Conservation (phyloP, 2,888 invertebrate species). For the Pollenia angustigena region DNA sequence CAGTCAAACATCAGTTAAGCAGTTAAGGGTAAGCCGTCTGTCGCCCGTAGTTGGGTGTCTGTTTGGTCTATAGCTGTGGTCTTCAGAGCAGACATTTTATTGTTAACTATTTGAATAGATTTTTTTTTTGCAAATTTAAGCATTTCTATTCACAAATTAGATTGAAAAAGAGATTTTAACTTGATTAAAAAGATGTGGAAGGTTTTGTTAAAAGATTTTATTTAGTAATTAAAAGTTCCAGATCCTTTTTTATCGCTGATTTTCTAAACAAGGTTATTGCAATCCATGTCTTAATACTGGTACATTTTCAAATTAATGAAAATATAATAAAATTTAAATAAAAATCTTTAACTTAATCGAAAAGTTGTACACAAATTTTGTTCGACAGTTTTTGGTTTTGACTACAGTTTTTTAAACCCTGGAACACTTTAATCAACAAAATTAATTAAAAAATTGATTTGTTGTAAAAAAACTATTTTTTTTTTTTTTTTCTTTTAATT, state of each 20-base stretch:
- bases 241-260: neutral
- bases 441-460: no score
- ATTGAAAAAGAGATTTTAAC: conserved; percentile 13
- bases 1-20: conserved; percentile 15
- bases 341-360: no score
- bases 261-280: neutral
- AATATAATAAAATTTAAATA: no score
- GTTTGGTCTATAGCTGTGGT: neutral
- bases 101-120: neutral
- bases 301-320: neutral
- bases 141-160: neutral
- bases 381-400: no score
- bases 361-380: no score
- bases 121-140: conserved; percentile 7
- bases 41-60: neutral
- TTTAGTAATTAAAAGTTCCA: conserved; percentile 16
- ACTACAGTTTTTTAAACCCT: no score
- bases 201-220: neutral
- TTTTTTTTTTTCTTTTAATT: no score
- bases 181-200: conserved; percentile 9
- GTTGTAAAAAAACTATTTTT: no score
- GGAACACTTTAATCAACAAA: no score
- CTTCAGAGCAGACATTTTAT: conserved; percentile 3
- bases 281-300: no score
- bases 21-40: conserved; percentile 16